Evolutionary conservation across 2,113 vertebrate species (phyloP).

Genomic region (Solea senegalensis): DNA sequence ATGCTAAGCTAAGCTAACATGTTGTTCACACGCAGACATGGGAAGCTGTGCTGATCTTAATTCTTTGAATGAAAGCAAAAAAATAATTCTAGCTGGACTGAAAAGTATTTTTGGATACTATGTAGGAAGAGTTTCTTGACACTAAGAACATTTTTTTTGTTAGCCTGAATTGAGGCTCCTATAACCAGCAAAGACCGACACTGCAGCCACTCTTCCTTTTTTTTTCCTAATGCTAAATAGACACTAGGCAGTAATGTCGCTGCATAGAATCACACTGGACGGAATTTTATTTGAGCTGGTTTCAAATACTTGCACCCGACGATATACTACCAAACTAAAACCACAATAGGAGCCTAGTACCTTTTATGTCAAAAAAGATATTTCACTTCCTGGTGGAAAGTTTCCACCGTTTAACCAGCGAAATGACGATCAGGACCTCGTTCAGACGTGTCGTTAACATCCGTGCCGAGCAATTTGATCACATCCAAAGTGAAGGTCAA

Average conservation of each 20-base stretch:
- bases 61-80: neutral
- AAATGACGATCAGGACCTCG: neutral
- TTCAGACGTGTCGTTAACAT: too few relatives aligned
- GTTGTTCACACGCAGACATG: neutral
- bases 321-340: too few relatives aligned
- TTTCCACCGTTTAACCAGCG: constrained; percentile 30
- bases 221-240: too few relatives aligned
- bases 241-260: neutral
- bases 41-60: neutral
- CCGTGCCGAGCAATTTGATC: too few relatives aligned
- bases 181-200: constrained; percentile 44
- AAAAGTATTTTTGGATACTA: too few relatives aligned
- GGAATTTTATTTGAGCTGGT: constrained; percentile 55
- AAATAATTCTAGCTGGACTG: too few relatives aligned
- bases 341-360: too few relatives aligned
- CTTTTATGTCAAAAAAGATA: neutral
- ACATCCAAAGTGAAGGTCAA: too few relatives aligned
- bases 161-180: neutral
- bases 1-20: too few relatives aligned
- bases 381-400: constrained; percentile 17
- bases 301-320: constrained; percentile 33
- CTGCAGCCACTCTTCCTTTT: constrained; percentile 4
- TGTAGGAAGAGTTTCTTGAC: too few relatives aligned
- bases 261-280: constrained; percentile 11
- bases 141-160: too few relatives aligned